phyloP scores from a whole-genome alignment of 1,140 invertebrate species.

The Potamilus streckersoni region DNA sequence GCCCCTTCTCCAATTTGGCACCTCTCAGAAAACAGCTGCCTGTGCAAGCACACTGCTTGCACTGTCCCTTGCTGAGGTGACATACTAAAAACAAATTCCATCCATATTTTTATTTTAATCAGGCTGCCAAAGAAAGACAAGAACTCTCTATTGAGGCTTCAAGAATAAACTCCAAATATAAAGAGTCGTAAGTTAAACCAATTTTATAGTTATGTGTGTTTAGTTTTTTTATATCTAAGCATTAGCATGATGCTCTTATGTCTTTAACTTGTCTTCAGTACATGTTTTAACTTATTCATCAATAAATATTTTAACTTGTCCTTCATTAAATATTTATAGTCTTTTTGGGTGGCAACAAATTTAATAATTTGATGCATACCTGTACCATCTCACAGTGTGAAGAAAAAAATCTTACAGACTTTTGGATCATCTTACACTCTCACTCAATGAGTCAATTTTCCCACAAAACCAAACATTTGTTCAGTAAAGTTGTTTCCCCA shows the following conservation, averaged over 20 bases:
- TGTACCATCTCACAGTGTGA: too few relatives aligned
- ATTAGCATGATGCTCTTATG: background rate
- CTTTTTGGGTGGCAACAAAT: too few relatives aligned
- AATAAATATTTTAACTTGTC: too few relatives aligned
- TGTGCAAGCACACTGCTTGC: background rate
- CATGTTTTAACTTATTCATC: too few relatives aligned
- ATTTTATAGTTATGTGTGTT: background rate
- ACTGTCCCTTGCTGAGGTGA: background rate
- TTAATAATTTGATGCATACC: too few relatives aligned
- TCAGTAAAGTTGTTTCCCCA: too few relatives aligned
- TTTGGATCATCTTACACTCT: too few relatives aligned
- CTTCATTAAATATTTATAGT: too few relatives aligned
- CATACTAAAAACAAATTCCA: background rate
- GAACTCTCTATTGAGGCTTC: slow-evolving; percentile 63
- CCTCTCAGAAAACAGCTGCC: background rate
- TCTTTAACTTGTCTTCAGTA: background rate
- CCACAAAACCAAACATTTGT: too few relatives aligned
- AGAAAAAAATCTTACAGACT: too few relatives aligned
- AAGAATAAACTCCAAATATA: slow-evolving; percentile 58
- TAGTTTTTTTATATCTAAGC: background rate
- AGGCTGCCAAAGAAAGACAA: slow-evolving; percentile 65
- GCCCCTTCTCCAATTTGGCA: background rate
- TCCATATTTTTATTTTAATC: slow-evolving; percentile 19
- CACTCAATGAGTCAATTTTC: too few relatives aligned
- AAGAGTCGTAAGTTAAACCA: slow-evolving; percentile 51